phyloP scores from a whole-genome alignment of 2,113 vertebrate genomes.

The Morone saxatilis region DNA sequence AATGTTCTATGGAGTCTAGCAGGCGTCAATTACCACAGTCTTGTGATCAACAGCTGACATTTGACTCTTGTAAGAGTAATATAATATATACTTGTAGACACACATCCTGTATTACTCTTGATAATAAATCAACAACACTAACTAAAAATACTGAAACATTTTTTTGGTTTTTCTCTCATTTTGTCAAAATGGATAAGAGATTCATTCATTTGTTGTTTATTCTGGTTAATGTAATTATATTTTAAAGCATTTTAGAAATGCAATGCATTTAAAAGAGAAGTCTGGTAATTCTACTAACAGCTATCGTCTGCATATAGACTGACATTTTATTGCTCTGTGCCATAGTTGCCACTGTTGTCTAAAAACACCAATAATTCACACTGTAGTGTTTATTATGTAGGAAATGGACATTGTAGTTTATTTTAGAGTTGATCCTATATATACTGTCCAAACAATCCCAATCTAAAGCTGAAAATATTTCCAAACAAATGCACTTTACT shows the following conservation, averaged over 20 bases:
- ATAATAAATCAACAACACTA: neutral
- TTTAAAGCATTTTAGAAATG: neutral
- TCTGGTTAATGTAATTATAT: no score
- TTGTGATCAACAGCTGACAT: neutral
- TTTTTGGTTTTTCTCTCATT: neutral
- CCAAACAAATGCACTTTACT: no score
- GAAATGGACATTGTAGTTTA: neutral
- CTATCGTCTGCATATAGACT: neutral
- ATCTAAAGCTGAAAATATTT: no score
- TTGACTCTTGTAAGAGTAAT: neutral
- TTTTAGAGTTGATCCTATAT: neutral
- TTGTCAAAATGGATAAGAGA: neutral
- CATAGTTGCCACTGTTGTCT: neutral
- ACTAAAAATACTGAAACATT: neutral
- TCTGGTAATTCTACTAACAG: neutral
- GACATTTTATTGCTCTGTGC: neutral
- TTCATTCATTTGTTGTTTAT: no score
- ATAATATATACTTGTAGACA: no score
- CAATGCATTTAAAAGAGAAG: neutral
- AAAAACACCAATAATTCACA: neutral
- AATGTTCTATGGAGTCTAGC: neutral
- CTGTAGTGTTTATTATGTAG: neutral
- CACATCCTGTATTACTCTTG: neutral
- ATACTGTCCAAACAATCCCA: no score
- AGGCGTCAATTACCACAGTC: neutral